A percentile compares a stretch with the other conserved stretches of the same genome.
phyloP scores from a whole-genome alignment of 35 echinoderm and acorn worm species.

The Lytechinus variegatus region DNA sequence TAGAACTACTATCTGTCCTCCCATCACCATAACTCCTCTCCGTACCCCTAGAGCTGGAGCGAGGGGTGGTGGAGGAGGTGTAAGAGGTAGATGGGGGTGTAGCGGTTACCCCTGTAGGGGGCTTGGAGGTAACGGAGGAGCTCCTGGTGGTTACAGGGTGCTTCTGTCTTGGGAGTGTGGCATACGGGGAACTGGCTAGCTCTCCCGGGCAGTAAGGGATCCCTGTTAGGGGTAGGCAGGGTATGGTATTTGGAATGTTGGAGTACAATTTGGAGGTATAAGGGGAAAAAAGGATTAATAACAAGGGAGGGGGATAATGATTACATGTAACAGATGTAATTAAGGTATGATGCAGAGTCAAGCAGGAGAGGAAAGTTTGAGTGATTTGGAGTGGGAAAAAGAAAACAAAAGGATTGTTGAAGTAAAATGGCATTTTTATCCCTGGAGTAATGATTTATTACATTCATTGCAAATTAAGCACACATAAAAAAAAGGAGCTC shows the following conservation, averaged over 20 bases:
- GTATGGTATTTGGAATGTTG: neutral
- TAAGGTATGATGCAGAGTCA: neutral
- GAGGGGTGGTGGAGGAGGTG: slow-evolving; percentile 38
- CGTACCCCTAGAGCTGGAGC: slow-evolving; percentile 20
- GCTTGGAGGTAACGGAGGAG: slow-evolving; percentile 49
- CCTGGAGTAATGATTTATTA: no score
- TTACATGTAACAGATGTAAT: neutral
- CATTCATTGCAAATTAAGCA: no score
- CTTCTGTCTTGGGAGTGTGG: slow-evolving; percentile 45
- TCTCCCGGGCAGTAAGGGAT: slow-evolving; percentile 27
- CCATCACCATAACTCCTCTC: neutral
- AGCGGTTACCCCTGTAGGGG: slow-evolving; percentile 47
- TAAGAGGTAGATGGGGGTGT: slow-evolving; percentile 50
- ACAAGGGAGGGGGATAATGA: neutral
- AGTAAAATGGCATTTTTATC: neutral
- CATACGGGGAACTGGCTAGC: slow-evolving; percentile 28
- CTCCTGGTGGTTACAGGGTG: neutral
- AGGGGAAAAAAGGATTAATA: neutral
- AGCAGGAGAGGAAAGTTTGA: neutral
- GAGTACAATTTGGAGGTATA: neutral
- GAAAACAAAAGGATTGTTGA: neutral
- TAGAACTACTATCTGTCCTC: neutral
- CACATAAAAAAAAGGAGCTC: no score
- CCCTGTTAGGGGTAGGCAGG: neutral
- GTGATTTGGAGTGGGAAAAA: neutral